Conservation (phyloP, 2,888 invertebrate genomes). For the Alviniconcha strummeri region DNA sequence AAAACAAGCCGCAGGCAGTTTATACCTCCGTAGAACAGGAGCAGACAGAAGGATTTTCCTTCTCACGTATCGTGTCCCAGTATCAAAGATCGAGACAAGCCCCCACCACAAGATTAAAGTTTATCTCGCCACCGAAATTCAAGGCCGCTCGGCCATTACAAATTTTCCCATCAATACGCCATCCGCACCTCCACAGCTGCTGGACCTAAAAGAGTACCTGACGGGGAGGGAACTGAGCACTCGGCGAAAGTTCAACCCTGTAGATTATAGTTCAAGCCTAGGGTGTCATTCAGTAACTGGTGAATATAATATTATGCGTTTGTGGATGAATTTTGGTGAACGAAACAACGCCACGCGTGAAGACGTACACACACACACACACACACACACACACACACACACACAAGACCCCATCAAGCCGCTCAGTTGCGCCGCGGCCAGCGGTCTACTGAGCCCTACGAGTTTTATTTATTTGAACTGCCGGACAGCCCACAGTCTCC, state of each 20-base stretch:
- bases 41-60: no score
- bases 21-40: no score
- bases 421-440: background rate
- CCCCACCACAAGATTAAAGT: background rate
- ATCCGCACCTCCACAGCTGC: slow-evolving; percentile 5
- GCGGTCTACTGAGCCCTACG: no score
- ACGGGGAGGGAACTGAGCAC: slow-evolving; percentile 21
- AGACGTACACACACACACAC: background rate
- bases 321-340: no score
- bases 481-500: no score
- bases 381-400: background rate
- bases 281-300: no score
- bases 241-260: background rate
- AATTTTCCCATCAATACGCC: background rate
- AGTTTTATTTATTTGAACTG: no score
- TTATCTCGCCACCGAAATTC: background rate
- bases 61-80: background rate
- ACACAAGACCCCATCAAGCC: background rate
- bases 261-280: no score
- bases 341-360: background rate
- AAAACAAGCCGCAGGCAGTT: background rate
- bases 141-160: slow-evolving; percentile 1
- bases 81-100: background rate
- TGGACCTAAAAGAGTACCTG: slow-evolving; percentile 24
- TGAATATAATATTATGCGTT: no score